phyloP scores from a whole-genome alignment of 1,140 invertebrate genomes.

The Dendroctonus ponderosae region DNA sequence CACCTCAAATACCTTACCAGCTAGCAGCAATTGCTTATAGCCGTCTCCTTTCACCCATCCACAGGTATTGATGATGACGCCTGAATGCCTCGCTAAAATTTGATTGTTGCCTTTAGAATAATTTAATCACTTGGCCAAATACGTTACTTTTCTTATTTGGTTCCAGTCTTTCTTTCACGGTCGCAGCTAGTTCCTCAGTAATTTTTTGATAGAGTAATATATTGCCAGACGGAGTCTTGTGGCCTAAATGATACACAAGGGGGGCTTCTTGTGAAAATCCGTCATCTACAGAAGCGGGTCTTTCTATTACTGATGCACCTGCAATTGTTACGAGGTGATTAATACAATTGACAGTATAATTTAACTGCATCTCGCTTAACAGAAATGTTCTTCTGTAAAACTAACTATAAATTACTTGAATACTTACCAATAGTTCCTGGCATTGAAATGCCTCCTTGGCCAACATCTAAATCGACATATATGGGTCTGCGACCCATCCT shows the following conservation, averaged over 20 bases:
- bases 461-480: constrained; percentile 95
- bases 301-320: constrained; percentile 85
- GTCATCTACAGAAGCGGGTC: constrained; percentile 88
- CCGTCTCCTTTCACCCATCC: constrained; percentile 94
- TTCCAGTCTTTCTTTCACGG: constrained; percentile 81
- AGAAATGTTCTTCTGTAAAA: constrained; percentile 4
- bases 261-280: constrained; percentile 90
- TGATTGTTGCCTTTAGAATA: constrained; percentile 13
- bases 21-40: constrained; percentile 79
- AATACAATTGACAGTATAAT: neutral
- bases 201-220: constrained; percentile 83
- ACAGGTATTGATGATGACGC: constrained; percentile 97
- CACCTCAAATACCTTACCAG: constrained; percentile 91
- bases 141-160: constrained; percentile 78
- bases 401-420: constrained; percentile 2
- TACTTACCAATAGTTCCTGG: constrained; percentile 82
- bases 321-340: neutral
- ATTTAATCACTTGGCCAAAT: neutral
- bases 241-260: constrained; percentile 92
- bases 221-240: constrained; percentile 77
- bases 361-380: neutral
- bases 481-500: constrained; percentile 81
- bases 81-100: constrained; percentile 75
- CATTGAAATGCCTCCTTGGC: constrained; percentile 89
- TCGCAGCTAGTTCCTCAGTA: constrained; percentile 80